These are phyloP conservation scores for Clitarchus hookeri DNA, from an alignment of 2,888 invertebrate species.

Conservation along the genomic window DNA sequence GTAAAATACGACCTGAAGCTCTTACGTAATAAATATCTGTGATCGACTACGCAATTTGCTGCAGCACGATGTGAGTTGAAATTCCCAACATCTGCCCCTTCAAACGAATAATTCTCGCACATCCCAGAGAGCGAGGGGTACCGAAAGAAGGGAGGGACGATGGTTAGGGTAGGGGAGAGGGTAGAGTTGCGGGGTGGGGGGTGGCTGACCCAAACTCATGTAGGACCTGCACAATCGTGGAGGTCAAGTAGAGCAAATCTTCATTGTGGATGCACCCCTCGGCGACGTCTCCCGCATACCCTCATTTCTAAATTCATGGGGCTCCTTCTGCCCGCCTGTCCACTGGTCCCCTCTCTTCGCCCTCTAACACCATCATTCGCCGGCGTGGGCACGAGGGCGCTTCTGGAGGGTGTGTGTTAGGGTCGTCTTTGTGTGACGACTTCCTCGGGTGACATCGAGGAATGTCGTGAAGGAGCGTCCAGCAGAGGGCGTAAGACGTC, in stretches of 20 bases:
- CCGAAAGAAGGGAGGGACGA: background rate
- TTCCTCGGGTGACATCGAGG: background rate
- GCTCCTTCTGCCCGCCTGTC: background rate
- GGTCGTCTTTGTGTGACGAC: background rate
- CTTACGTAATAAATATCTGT: too few species aligned
- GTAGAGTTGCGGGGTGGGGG: background rate
- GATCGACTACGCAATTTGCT: background rate
- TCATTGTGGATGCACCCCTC: constrained; percentile 37
- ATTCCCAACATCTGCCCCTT: background rate
- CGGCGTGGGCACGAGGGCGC: background rate
- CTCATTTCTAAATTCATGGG: constrained; percentile 24
- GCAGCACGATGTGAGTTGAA: background rate
- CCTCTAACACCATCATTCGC: background rate
- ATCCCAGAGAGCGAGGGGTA: background rate
- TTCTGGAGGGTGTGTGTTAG: background rate
- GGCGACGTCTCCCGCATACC: background rate
- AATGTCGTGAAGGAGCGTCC: background rate
- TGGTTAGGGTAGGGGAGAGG: background rate
- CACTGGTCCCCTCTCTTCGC: background rate
- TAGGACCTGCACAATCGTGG: constrained; percentile 32
- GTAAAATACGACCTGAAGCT: too few species aligned
- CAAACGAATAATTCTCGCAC: constrained; percentile 14
- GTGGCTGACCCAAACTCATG: constrained; percentile 15
- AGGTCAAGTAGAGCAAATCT: constrained; percentile 39
- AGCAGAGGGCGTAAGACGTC: too few species aligned